phyloP scores from a whole-genome alignment of 2,113 vertebrate species.

The Acinonyx jubatus region DNA sequence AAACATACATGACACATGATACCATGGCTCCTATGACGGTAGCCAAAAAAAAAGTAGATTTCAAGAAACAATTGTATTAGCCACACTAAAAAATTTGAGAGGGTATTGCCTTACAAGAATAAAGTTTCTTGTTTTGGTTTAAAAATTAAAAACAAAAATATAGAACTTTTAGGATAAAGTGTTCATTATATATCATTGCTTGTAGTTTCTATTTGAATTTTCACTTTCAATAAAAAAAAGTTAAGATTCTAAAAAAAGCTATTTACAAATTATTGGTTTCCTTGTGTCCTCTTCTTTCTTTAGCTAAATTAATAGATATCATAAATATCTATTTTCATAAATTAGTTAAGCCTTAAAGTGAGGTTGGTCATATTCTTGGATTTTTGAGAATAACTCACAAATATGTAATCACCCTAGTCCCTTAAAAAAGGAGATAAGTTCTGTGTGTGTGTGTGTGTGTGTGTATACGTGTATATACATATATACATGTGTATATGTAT shows the following conservation, averaged over 20 bases:
- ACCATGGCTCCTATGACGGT: neutral
- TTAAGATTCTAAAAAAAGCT: conserved; percentile 39
- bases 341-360: conserved; percentile 13
- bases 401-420: neutral
- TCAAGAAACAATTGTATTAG: neutral
- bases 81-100: neutral
- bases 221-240: neutral
- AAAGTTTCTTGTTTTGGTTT: neutral
- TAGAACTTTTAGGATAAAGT: neutral
- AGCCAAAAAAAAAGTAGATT: neutral
- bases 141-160: neutral
- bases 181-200: neutral
- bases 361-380: neutral
- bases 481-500: neutral
- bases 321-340: neutral
- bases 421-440: neutral
- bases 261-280: neutral
- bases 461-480: neutral
- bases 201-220: neutral
- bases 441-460: neutral
- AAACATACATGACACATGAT: neutral
- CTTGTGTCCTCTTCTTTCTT: neutral
- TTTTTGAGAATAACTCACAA: conserved; percentile 17
- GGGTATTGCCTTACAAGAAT: neutral
- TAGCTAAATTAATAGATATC: neutral